Percentiles rank a stretch among this genome's conserved stretches.
These are phyloP conservation scores for Alentia gelatinosa DNA, from an alignment of 2,888 invertebrate genomes.

Conservation along the genomic window DNA sequence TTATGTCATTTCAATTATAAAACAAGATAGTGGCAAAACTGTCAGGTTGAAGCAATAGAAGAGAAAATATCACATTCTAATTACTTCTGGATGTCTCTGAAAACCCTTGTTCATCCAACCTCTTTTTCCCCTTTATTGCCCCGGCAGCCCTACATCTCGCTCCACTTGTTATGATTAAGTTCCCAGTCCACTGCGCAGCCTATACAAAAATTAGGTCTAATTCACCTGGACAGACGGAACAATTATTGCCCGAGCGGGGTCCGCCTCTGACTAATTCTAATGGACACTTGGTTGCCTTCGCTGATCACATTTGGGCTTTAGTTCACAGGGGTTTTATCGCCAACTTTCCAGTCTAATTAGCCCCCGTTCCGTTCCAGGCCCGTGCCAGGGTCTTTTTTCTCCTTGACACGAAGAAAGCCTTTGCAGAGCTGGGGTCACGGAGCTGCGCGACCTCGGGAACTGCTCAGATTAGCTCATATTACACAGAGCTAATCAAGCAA, in stretches of 20 bases:
- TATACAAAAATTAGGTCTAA: background rate
- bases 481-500: conserved; percentile 36
- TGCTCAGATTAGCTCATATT: conserved; percentile 13
- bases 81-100: too few relatives aligned
- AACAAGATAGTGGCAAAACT: too few relatives aligned
- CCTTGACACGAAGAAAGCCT: background rate
- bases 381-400: background rate
- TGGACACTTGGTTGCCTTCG: background rate
- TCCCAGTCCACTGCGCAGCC: background rate
- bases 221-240: background rate
- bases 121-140: too few relatives aligned
- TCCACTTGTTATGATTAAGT: background rate
- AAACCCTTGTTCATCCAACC: too few relatives aligned
- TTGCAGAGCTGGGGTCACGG: background rate
- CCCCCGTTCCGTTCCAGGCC: background rate
- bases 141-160: too few relatives aligned
- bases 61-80: too few relatives aligned
- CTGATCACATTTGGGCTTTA: background rate
- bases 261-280: conserved; percentile 9
- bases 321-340: background rate
- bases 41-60: too few relatives aligned
- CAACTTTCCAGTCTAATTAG: background rate
- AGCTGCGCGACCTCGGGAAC: background rate
- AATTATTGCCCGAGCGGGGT: background rate
- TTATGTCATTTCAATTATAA: too few relatives aligned